phyloP scores from a whole-genome alignment of 2,113 vertebrate genomes.

The Saimiri boliviensis region DNA sequence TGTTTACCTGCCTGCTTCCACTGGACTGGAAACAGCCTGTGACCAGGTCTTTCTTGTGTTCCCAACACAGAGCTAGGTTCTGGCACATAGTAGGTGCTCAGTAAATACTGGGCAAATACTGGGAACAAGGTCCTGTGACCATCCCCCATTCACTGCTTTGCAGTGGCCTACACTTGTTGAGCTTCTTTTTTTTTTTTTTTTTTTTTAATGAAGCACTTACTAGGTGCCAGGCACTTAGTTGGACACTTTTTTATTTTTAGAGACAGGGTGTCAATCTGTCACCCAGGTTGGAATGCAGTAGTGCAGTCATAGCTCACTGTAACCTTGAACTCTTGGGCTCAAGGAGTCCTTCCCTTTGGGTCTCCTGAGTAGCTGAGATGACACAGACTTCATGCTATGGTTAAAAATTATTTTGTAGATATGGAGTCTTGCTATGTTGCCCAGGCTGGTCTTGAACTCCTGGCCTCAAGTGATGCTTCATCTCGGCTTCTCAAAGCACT shows the following conservation, averaged over 20 bases:
- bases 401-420: too few relatives aligned
- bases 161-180: accelerated
- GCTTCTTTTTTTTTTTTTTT: background rate
- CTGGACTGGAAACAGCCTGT: background rate
- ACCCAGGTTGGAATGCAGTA: too few relatives aligned
- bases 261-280: too few relatives aligned
- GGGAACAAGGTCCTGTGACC: background rate
- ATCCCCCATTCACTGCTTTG: background rate
- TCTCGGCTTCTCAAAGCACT: too few relatives aligned
- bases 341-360: too few relatives aligned
- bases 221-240: background rate
- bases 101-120: background rate
- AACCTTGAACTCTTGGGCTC: too few relatives aligned
- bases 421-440: too few relatives aligned
- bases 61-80: background rate
- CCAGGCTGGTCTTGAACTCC: too few relatives aligned
- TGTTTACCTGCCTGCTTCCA: background rate
- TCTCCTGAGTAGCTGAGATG: too few relatives aligned
- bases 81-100: background rate
- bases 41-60: background rate
- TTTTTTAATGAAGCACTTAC: background rate
- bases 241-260: background rate
- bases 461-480: too few relatives aligned
- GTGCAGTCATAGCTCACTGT: too few relatives aligned
- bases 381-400: too few relatives aligned